Conservation (phyloP, 2,888 invertebrate genomes). For the Orthosia gracilis region DNA sequence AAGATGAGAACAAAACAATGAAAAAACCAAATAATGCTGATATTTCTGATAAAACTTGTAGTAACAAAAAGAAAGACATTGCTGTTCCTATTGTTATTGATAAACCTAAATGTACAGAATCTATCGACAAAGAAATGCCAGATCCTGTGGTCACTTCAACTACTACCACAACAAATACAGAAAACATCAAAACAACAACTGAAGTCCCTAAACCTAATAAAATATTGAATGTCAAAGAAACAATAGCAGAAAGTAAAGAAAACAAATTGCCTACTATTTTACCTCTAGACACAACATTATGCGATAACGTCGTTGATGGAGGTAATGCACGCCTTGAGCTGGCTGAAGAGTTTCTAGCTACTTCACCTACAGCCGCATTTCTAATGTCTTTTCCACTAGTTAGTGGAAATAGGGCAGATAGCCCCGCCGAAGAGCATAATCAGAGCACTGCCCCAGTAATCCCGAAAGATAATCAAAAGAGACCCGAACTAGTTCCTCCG, state of each 20-base stretch:
- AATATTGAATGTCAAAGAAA: conserved; percentile 66
- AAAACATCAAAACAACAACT: conserved; percentile 55
- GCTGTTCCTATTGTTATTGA: conserved; percentile 40
- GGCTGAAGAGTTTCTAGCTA: conserved; percentile 89
- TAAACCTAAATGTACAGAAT: conserved; percentile 47
- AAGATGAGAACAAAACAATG: conserved; percentile 41
- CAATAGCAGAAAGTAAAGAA: conserved; percentile 75
- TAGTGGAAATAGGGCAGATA: conserved; percentile 90
- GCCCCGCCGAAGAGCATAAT: conserved; percentile 84
- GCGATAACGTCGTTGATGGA: conserved; percentile 86
- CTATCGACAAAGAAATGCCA: conserved; percentile 35
- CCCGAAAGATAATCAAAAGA: conserved; percentile 74
- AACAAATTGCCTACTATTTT: conserved; percentile 82
- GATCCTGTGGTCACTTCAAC: conserved; percentile 27
- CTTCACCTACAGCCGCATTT: conserved; percentile 95
- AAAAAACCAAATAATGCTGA: conserved; percentile 40
- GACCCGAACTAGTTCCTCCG: conserved; percentile 73
- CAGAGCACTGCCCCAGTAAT: conserved; percentile 70
- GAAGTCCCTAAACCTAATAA: conserved; percentile 69
- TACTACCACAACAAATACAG: conserved; percentile 49
- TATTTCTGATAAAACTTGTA: conserved; percentile 50
- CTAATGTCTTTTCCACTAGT: conserved; percentile 94
- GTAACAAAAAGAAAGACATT: conserved; percentile 46
- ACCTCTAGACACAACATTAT: conserved; percentile 81
- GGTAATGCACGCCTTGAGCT: conserved; percentile 91